phyloP scores from a whole-genome alignment of 2,797 vertebrate genomes.

The Pseudochaenichthys georgianus region DNA sequence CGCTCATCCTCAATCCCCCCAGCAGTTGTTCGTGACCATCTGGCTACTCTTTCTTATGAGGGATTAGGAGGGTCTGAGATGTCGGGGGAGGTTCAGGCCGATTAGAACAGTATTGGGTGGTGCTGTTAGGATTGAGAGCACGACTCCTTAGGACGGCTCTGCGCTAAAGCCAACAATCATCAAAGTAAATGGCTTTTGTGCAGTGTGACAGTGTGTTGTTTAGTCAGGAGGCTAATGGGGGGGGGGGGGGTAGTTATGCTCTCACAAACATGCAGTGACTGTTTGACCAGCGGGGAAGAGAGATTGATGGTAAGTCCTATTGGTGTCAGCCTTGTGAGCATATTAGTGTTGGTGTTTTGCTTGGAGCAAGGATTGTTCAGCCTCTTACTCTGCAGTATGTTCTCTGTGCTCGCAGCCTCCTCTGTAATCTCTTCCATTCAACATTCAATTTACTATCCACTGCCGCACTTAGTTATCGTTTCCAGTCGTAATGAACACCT shows the following conservation, averaged over 20 bases:
- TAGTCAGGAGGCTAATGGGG: neutral
- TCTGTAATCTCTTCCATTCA: conserved; percentile 53
- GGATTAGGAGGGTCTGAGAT: conserved; percentile 90
- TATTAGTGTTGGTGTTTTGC: conserved; percentile 52
- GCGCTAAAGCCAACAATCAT: conserved; percentile 66
- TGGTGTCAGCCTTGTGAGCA: conserved; percentile 58
- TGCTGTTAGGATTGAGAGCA: conserved; percentile 74
- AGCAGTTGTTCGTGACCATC: conserved; percentile 89
- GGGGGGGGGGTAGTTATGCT: conserved; percentile 5
- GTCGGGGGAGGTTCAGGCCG: conserved; percentile 79
- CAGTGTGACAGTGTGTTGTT: conserved; percentile 38
- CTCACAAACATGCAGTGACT: conserved; percentile 22
- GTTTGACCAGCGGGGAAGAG: conserved; percentile 45
- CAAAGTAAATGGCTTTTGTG: conserved; percentile 56
- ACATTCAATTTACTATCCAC: conserved; percentile 45
- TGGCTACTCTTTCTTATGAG: conserved; percentile 87
- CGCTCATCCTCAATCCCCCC: conserved; percentile 66
- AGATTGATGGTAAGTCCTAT: conserved; percentile 59
- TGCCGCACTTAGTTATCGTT: conserved; percentile 32
- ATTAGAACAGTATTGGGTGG: conserved; percentile 79
- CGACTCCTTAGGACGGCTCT: conserved; percentile 50
- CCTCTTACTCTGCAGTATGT: conserved; percentile 40
- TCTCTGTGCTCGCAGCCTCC: conserved; percentile 21
- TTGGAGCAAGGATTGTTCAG: conserved; percentile 54
- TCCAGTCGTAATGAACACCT: conserved; percentile 27